Evolutionary conservation across 2,113 vertebrate genomes (phyloP).

Genomic region (Rhinogobius similis): DNA sequence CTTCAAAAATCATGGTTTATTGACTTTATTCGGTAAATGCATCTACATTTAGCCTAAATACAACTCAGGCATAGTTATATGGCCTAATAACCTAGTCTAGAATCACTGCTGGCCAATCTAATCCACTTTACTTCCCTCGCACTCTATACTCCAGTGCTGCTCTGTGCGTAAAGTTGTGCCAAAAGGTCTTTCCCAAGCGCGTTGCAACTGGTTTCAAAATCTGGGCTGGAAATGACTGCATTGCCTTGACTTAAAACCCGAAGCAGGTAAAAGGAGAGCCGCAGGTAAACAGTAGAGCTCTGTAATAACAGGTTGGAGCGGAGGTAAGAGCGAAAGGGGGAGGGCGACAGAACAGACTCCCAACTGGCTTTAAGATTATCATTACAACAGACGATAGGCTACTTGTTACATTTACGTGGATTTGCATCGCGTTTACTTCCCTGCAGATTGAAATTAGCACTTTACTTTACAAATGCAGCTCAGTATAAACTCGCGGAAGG

Average conservation of each 20-base stretch:
- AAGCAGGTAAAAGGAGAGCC: conserved; percentile 49
- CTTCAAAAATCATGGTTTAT: too few species aligned
- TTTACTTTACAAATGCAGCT: neutral
- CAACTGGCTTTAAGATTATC: conserved; percentile 57
- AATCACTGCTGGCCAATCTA: neutral
- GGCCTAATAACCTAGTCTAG: neutral
- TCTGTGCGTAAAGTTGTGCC: neutral
- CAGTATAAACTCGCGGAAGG: neutral
- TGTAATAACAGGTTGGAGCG: conserved; percentile 51
- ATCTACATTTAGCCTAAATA: neutral
- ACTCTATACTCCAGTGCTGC: neutral
- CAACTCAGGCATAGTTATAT: neutral
- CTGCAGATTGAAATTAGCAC: neutral
- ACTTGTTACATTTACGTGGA: conserved; percentile 48
- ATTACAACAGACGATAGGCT: conserved; percentile 55
- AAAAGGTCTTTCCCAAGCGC: neutral
- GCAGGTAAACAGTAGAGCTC: conserved; percentile 43
- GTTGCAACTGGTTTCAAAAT: neutral
- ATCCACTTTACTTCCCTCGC: neutral
- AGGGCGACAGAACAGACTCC: conserved; percentile 16
- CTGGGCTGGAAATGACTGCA: neutral
- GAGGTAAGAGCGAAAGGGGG: conserved; percentile 2
- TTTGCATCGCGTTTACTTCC: conserved; percentile 31
- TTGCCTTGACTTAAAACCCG: conserved; percentile 8
- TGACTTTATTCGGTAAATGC: neutral